Percentiles rank a stretch among this genome's conserved stretches.
Conservation (phyloP, 2,888 invertebrate species). For the Cacoxenus indagator region DNA sequence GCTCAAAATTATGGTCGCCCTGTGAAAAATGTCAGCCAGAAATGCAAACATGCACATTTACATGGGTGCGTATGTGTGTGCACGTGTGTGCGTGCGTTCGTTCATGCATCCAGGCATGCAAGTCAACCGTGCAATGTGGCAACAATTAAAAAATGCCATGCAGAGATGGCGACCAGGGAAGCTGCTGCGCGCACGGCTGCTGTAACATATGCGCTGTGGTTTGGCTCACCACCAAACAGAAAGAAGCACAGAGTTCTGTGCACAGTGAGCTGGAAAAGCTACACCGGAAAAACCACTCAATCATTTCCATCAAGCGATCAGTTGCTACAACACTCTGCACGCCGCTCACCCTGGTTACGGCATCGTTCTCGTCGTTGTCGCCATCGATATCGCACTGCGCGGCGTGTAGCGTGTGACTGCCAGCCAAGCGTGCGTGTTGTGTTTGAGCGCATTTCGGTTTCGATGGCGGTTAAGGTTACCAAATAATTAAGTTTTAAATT, state of each 20-base stretch:
- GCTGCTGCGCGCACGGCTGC: background rate
- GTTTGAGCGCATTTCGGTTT: constrained; percentile 20
- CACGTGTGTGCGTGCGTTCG: background rate
- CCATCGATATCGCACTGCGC: background rate
- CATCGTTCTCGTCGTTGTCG: background rate
- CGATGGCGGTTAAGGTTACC: constrained; percentile 21
- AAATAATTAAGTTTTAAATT: constrained; percentile 24
- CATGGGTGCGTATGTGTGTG: background rate
- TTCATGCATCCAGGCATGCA: background rate
- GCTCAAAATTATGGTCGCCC: too few species aligned
- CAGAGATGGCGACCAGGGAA: too few species aligned
- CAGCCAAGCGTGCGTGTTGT: background rate
- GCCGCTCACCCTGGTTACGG: background rate
- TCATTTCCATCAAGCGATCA: constrained; percentile 5
- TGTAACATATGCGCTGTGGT: constrained; percentile 10
- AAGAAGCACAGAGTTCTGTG: background rate
- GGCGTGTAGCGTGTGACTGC: too few species aligned
- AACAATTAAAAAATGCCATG: constrained; percentile 17
- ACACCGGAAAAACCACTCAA: constrained; percentile 14
- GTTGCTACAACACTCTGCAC: too few species aligned
- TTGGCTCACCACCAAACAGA: background rate
- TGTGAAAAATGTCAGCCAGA: too few species aligned
- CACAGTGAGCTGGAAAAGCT: background rate
- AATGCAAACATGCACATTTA: background rate
- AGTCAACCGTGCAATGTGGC: constrained; percentile 18